Conservation (phyloP, 2,113 vertebrate species). For the Phaetusa simplex region DNA sequence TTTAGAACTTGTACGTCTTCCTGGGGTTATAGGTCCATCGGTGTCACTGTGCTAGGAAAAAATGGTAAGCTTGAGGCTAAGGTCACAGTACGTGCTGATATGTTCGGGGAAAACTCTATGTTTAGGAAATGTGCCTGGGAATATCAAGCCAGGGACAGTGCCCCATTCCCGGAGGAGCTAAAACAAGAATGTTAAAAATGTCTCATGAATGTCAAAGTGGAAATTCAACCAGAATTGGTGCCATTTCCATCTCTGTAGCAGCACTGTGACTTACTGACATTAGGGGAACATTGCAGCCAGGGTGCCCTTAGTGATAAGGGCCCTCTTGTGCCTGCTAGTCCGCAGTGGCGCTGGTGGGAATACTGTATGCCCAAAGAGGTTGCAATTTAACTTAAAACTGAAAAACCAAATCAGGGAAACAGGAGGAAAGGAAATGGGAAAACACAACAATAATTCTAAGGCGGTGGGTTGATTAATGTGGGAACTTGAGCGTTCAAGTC, state of each 20-base stretch:
- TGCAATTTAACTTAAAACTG: not conserved
- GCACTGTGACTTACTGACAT: not conserved
- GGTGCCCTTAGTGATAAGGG: not conserved
- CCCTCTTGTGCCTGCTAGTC: not conserved
- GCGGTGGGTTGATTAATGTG: not conserved
- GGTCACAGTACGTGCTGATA: not conserved
- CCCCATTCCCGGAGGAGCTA: not conserved
- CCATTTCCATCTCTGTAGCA: not conserved
- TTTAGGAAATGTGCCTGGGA: not conserved
- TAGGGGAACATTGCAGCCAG: not conserved
- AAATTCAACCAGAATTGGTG: not conserved
- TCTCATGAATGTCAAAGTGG: not conserved
- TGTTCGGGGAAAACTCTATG: not conserved
- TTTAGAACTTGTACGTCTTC: not conserved
- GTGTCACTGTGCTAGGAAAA: not conserved
- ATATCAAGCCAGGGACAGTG: not conserved
- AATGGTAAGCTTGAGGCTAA: not conserved
- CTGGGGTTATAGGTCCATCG: not conserved
- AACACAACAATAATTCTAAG: not conserved
- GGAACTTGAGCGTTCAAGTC: not conserved
- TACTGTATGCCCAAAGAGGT: not conserved
- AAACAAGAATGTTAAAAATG: not conserved
- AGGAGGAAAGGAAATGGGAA: not conserved
- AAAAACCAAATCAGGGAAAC: not conserved
- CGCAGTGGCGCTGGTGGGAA: accelerated